A percentile compares a stretch with the other conserved stretches of the same genome.
These are phyloP conservation scores for Nymphalis polychloros DNA, from an alignment of 2,888 invertebrate species.

Conservation along the genomic window DNA sequence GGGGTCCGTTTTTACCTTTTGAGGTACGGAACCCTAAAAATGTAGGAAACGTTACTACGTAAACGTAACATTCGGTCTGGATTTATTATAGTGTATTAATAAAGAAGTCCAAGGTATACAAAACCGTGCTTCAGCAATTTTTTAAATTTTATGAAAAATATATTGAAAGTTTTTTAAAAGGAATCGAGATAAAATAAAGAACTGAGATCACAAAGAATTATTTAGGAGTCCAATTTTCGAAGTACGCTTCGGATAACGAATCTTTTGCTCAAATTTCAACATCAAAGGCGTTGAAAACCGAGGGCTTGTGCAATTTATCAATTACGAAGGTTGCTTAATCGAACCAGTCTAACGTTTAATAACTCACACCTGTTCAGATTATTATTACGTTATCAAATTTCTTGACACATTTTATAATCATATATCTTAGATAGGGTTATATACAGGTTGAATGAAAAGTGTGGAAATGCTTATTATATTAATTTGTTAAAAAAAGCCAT, in stretches of 20 bases:
- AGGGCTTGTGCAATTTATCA: constrained; percentile 13
- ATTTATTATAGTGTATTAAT: no score
- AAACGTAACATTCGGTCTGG: no score
- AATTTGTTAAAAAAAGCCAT: no score
- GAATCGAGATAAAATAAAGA: background rate
- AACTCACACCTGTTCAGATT: background rate
- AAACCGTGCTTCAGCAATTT: no score
- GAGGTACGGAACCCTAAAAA: no score
- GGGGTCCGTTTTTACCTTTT: no score
- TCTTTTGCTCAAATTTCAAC: constrained; percentile 2
- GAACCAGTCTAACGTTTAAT: background rate
- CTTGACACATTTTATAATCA: no score
- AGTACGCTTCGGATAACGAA: constrained; percentile 9
- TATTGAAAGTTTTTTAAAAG: background rate
- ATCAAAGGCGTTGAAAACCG: constrained; percentile 3
- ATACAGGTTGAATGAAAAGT: no score
- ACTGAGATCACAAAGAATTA: background rate
- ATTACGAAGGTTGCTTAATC: constrained; percentile 10
- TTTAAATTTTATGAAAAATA: background rate
- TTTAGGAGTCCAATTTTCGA: background rate
- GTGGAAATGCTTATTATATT: no score
- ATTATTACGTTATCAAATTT: background rate
- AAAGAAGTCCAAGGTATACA: no score
- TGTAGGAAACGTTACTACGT: no score
- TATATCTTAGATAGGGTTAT: no score